Evolutionary conservation across 2,113 vertebrate genomes (phyloP), one percentile per base, ranked within the genome.

Genomic region (Pomatostomus ruficeps): DNA sequence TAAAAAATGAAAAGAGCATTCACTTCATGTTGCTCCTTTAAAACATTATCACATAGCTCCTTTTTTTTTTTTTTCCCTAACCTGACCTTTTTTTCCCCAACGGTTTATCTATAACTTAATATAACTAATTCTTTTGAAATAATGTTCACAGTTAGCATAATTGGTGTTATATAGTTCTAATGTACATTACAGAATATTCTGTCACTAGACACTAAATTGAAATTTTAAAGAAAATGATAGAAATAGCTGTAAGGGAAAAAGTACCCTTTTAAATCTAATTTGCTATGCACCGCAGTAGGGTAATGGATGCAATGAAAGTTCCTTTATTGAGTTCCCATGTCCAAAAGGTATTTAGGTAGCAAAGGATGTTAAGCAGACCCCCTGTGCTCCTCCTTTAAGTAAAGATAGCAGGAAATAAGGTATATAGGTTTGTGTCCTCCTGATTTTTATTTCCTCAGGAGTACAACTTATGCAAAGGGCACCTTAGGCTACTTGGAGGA

Each of bases 221-320:
- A 99, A 98, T 98, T 99, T 98, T 98, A 98, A 98, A 98, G 98
- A 97, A 98, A 98, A 98, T 97, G 98, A 98, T 98, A 97, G 98
- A 98, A 99, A 98, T 98, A 98, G 98, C 98, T 98, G 97, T 98
- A 98, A 98, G 98, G 98, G 97, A 97, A 93, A 98, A 98, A 98
- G 98, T 98, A 98, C 98, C 98, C 98, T 99, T 99, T 99, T 99
- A 99, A 99, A 99, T 98, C 98, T 99, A 99, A 99, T 99, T 99
- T 99, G 99, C 98, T 99, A 99, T 99, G 99, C 98, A 98, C 98
- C 95, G 72, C 98, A 98, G 99, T 98, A 98, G 98, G 98, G 98
- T 98, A 98, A 99, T 99, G 98, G 98, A 98, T 98, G 98, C 98
- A 97, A 98, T 98, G 98, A 97, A 98, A 98, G 97, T 97, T 97